Conservation (phyloP, 2,797 vertebrate species). For the Anas capensis region DNA sequence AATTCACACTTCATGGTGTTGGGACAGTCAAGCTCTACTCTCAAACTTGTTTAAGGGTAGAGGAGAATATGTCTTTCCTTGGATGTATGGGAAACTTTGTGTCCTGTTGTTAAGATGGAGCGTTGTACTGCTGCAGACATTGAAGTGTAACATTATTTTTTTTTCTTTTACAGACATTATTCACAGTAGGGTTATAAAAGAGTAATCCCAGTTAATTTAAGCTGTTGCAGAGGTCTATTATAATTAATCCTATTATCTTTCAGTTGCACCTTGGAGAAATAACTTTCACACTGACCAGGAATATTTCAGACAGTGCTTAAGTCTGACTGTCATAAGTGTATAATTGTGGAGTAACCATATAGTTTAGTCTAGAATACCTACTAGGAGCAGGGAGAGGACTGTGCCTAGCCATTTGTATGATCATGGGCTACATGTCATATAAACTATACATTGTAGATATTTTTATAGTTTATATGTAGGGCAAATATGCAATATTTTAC, state of each 20-base stretch:
- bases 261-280: neutral
- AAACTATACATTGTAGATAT: fast-evolving
- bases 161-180: neutral
- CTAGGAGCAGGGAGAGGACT: neutral
- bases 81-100: neutral
- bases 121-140: neutral
- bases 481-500: neutral
- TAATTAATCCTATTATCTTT: neutral
- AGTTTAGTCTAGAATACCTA: neutral
- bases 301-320: neutral
- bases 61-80: neutral
- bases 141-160: neutral
- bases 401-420: neutral
- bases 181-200: neutral
- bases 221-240: neutral
- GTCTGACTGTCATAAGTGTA: neutral
- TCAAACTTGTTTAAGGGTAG: neutral
- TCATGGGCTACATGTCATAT: neutral
- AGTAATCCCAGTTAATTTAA: neutral
- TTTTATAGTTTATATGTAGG: neutral
- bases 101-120: neutral
- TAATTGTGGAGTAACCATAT: neutral
- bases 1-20: fast-evolving
- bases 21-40: neutral
- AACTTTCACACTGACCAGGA: neutral